Evolutionary conservation across 2,113 vertebrate species (phyloP).

Genomic region (Cephalopterus ornatus): DNA sequence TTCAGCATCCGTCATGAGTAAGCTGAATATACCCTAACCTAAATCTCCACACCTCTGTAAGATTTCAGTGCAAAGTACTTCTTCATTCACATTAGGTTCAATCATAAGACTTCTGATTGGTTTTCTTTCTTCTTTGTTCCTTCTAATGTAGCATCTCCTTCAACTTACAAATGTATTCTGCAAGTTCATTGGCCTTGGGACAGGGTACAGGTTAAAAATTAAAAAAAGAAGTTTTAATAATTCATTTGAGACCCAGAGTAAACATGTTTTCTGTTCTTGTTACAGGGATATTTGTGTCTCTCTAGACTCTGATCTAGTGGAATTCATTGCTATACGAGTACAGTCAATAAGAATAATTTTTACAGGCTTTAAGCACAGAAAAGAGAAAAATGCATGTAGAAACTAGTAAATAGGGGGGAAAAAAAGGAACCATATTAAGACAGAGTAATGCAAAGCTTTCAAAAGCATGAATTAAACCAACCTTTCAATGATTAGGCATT

Average conservation of each 20-base stretch:
- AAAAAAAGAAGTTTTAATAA: neutral
- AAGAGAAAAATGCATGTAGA: neutral
- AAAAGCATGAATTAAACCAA: slow-evolving; percentile 21
- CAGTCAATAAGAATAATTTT: neutral
- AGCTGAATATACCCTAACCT: neutral
- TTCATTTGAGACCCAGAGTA: neutral
- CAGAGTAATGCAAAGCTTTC: neutral
- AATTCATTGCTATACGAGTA: neutral
- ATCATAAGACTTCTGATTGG: neutral
- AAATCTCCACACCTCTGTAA: rapidly evolving
- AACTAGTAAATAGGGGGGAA: neutral
- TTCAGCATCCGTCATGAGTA: neutral
- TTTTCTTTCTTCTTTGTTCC: neutral
- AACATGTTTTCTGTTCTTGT: neutral
- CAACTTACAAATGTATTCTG: neutral
- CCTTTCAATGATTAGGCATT: slow-evolving; percentile 23
- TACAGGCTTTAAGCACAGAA: neutral
- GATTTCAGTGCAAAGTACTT: neutral
- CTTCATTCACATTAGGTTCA: neutral
- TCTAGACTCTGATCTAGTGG: neutral
- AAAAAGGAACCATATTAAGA: neutral
- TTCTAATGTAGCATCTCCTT: neutral
- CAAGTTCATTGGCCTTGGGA: neutral
- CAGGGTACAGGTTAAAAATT: neutral
- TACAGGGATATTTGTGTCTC: neutral